phyloP scores from a whole-genome alignment of 2,888 invertebrate species.

The Heliconius hortense region DNA sequence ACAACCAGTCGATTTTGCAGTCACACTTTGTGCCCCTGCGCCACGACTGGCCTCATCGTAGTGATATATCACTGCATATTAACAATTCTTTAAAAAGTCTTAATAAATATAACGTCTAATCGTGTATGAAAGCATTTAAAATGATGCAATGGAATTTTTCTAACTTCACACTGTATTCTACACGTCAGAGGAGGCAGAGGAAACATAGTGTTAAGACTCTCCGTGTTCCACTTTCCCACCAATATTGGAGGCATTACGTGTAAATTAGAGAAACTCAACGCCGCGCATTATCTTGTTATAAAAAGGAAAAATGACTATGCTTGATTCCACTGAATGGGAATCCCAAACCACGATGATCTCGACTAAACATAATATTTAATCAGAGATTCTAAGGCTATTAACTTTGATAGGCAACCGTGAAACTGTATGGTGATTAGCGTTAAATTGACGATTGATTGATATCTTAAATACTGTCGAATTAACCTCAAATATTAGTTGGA shows the following conservation, averaged over 20 bases:
- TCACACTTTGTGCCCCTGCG: too few relatives aligned
- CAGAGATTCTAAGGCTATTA: slow-evolving; percentile 5
- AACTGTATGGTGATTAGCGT: slow-evolving; percentile 17
- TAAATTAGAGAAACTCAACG: neutral
- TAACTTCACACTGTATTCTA: neutral
- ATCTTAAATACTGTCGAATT: slow-evolving; percentile 7
- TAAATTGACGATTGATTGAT: slow-evolving; percentile 20
- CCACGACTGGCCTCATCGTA: too few relatives aligned
- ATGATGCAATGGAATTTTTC: neutral
- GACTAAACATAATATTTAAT: neutral
- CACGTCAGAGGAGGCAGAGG: neutral
- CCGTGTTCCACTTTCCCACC: too few relatives aligned
- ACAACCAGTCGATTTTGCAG: too few relatives aligned
- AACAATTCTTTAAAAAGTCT: too few relatives aligned
- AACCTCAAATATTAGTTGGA: neutral
- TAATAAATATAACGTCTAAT: too few relatives aligned
- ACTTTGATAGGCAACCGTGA: slow-evolving; percentile 1
- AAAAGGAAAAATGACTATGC: too few relatives aligned
- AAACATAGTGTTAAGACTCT: neutral
- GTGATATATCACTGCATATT: too few relatives aligned
- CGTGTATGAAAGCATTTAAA: too few relatives aligned
- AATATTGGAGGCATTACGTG: neutral
- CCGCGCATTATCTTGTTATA: neutral
- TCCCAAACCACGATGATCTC: neutral
- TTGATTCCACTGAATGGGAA: too few relatives aligned